Conservation (phyloP, 2,113 vertebrate species). For the Indicator indicator region DNA sequence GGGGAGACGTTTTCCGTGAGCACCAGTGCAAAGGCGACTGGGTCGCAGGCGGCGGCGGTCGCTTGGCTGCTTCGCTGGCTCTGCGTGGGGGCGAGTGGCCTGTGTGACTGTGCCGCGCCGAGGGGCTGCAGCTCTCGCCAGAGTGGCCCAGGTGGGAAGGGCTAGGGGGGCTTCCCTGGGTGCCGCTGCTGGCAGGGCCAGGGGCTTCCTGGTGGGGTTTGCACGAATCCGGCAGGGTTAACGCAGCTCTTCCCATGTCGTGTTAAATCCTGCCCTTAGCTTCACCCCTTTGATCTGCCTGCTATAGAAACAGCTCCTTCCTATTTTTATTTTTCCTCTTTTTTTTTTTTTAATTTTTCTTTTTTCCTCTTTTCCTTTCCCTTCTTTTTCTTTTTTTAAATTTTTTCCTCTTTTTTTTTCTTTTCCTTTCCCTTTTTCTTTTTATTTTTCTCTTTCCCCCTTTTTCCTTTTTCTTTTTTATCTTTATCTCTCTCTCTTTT, state of each 20-base stretch:
- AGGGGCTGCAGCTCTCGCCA: not conserved
- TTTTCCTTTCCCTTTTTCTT: too few relatives aligned
- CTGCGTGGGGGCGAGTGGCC: not conserved
- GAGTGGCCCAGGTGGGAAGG: not conserved
- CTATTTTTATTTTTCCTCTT: not conserved
- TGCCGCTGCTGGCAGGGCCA: accelerated
- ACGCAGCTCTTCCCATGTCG: not conserved
- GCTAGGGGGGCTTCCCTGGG: accelerated
- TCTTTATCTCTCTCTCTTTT: too few relatives aligned
- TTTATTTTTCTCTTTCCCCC: too few relatives aligned
- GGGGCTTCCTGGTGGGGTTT: not conserved
- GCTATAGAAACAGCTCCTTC: accelerated
- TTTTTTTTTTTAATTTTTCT: not conserved
- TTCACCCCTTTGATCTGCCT: not conserved
- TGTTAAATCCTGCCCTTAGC: not conserved
- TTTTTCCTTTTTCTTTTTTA: too few relatives aligned
- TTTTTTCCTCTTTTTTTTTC: not conserved
- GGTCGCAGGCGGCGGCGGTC: not conserved
- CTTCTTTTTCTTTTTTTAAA: not conserved
- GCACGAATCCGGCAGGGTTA: not conserved
- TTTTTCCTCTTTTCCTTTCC: not conserved
- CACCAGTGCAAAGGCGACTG: not conserved
- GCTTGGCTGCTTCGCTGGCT: accelerated
- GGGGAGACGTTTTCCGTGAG: not conserved
- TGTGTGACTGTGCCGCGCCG: accelerated